Evolutionary conservation across 2,888 invertebrate species (phyloP).

Genomic region (Papilio demoleus): DNA sequence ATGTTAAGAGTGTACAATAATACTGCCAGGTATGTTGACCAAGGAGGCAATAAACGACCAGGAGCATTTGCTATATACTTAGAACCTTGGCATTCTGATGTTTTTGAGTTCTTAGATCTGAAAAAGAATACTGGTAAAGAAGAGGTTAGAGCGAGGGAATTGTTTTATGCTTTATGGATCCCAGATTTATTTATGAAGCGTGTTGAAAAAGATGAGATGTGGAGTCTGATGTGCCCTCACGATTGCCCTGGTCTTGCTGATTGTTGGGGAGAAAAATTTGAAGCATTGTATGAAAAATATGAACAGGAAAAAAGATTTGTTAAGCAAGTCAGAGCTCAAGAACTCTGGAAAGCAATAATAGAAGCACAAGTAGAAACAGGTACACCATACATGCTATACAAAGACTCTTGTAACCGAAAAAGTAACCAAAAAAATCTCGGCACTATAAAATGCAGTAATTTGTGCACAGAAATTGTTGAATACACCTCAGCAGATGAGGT

Average conservation of each 20-base stretch:
- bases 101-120: conserved; percentile 97
- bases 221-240: conserved; percentile 99
- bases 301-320: conserved; percentile 90
- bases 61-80: conserved; percentile 99
- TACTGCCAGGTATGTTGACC: conserved; percentile 98
- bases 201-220: conserved; percentile 91
- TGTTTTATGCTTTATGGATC: conserved; percentile 99
- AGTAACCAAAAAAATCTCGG: conserved; percentile 99
- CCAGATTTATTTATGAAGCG: conserved; percentile 99
- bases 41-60: conserved; percentile 98
- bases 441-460: conserved; percentile 98
- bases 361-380: conserved; percentile 99
- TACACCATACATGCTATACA: conserved; percentile 98
- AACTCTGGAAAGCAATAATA: conserved; percentile 96
- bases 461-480: conserved; percentile 99
- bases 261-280: conserved; percentile 98
- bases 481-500: conserved; percentile 96
- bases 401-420: conserved; percentile 98
- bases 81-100: conserved; percentile 99
- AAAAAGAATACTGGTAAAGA: conserved; percentile 98
- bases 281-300: conserved; percentile 92
- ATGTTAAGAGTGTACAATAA: conserved; percentile 98
- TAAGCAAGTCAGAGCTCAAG: conserved; percentile 90
- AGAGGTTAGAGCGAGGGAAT: conserved; percentile 95
- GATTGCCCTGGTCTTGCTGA: conserved; percentile 95